Evolutionary conservation across 1,140 invertebrate genomes (phyloP).

Genomic region (Ectropis grisescens): DNA sequence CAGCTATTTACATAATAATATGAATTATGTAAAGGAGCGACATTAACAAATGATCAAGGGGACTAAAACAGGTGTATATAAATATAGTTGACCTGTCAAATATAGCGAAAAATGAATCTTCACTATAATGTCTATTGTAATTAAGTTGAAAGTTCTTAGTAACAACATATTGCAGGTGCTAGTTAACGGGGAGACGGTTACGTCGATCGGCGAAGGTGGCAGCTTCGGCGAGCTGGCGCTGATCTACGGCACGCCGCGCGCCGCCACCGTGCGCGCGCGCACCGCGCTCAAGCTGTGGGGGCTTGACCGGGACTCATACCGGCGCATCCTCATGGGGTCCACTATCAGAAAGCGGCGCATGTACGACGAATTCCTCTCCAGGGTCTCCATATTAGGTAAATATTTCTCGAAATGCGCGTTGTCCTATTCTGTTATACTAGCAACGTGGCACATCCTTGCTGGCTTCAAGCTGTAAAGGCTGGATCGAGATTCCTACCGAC

Average conservation of each 20-base stretch:
- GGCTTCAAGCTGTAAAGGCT: conserved; percentile 99
- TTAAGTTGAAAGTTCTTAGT: too few relatives aligned
- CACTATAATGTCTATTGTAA: too few relatives aligned
- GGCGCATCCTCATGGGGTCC: conserved; percentile 98
- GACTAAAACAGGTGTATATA: too few relatives aligned
- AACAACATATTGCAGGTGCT: conserved; percentile 80
- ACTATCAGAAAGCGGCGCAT: conserved; percentile 99
- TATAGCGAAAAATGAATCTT: too few relatives aligned
- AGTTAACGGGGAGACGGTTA: conserved; percentile 90
- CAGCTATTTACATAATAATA: too few relatives aligned
- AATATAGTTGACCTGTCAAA: too few relatives aligned
- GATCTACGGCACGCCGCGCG: conserved; percentile 97
- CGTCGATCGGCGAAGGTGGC: conserved; percentile 95
- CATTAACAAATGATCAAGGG: too few relatives aligned
- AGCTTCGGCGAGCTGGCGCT: conserved; percentile 98
- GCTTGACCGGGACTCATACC: conserved; percentile 97
- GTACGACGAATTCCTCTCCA: conserved; percentile 98
- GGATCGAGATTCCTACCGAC: conserved; percentile 97
- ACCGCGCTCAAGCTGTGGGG: conserved; percentile 98
- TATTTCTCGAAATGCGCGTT: too few relatives aligned
- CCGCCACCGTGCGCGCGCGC: conserved; percentile 96
- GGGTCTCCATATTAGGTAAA: conserved; percentile 96
- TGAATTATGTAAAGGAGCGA: too few relatives aligned
- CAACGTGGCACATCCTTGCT: conserved; percentile 95
- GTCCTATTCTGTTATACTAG: too few relatives aligned